Evolutionary conservation across 2,888 invertebrate genomes (phyloP), one percentile per base, ranked within the genome.

Genomic region (Timema podura): DNA sequence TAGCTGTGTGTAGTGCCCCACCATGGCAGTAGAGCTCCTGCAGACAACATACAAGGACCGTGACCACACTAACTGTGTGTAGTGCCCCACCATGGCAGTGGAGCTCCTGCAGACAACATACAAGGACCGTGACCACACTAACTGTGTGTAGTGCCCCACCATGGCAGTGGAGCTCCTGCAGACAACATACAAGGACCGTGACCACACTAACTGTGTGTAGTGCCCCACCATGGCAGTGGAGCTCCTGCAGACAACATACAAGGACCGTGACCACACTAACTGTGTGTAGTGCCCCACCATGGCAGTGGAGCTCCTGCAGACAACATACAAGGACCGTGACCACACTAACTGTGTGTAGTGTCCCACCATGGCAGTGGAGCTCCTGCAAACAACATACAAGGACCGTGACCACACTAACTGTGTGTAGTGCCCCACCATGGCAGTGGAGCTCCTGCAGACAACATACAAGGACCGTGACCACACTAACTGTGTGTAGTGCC

Each of bases 271-370:
- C 68, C 68, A 70, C 48, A 48, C 66, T 59, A 66, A 13, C 66
- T 70, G 66, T 48, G 70, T 61, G 70, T 67, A 67, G 66, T 65
- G 70, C n/a, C n/a, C n/a, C n/a, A n/a, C n/a, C n/a, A n/a, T n/a
- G n/a, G n/a, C n/a, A n/a, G n/a, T 64, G 48, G 48, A 16, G 30
- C 48, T n/a, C 0, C 61, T 64, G 49, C 68, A 68, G 44, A 61
- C 68, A 8, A 68, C 15, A 11, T 46, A n/a, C 48, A 49, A 59
- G 7, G 68, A 48, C 64, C 48, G 49, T 16, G 64, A 61, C 68
- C 68, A 70, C 48, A 48, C 66, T 59, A 66, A 13, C 66, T 70
- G 66, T 48, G 70, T 61, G 70, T 67, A 67, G 66, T 65, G 70
- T n/a, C n/a, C n/a, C n/a, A n/a, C n/a, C n/a, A n/a, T n/a, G n/a